Evolutionary conservation across 2,888 invertebrate genomes (phyloP).

Genomic region (Taphrorychus bicolor): DNA sequence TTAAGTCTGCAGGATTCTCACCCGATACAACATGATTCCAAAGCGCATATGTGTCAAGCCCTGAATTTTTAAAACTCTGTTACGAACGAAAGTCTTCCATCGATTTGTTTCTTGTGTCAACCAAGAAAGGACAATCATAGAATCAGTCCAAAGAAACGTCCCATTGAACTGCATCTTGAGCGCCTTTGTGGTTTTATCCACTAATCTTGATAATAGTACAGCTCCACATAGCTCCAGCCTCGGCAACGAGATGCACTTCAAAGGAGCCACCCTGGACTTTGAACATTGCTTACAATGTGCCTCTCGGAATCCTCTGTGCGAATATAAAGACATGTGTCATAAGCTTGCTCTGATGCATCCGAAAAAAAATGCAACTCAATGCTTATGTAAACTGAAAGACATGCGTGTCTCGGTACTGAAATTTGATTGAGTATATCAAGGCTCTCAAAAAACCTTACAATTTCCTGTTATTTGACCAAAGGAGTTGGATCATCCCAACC

Average conservation of each 20-base stretch:
- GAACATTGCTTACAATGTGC: not conserved
- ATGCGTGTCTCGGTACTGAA: not conserved
- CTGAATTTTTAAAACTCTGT: not conserved
- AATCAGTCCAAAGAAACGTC: not conserved
- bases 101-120: not conserved
- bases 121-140: not conserved
- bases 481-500: not conserved
- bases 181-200: too few species aligned
- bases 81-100: not conserved
- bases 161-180: too few species aligned
- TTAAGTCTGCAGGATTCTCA: not conserved
- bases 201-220: too few species aligned
- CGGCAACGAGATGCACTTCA: too few species aligned
- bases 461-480: not conserved
- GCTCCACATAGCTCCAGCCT: too few species aligned
- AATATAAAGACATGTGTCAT: not conserved
- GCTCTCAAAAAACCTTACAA: not conserved
- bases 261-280: not conserved
- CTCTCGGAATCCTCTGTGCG: not conserved
- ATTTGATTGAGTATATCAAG: not conserved
- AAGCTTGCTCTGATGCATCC: not conserved
- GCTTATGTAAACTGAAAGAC: not conserved
- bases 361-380: not conserved
- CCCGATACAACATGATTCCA: not conserved
- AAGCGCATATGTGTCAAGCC: not conserved